phyloP scores from a whole-genome alignment of 2,797 vertebrate genomes.

The Chelonia mydas region DNA sequence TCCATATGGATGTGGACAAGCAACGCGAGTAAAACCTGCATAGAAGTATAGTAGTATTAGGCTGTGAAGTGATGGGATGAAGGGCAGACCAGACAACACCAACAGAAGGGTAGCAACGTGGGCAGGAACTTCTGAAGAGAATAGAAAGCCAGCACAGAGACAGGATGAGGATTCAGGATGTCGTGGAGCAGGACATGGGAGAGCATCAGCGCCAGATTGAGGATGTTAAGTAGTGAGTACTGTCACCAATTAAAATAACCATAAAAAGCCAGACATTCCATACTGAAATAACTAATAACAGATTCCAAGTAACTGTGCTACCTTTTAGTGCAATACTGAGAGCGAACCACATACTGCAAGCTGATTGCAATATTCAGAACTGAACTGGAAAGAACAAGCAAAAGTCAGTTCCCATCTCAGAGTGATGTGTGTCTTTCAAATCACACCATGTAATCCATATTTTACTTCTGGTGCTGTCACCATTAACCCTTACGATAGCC shows the following conservation, averaged over 20 bases:
- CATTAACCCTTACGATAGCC: neutral
- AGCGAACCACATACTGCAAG: neutral
- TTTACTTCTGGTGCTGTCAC: neutral
- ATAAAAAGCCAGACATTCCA: constrained; percentile 72
- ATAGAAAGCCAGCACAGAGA: constrained; percentile 5
- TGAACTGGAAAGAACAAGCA: neutral
- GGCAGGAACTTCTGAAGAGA: neutral
- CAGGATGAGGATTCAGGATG: constrained; percentile 34
- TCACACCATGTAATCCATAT: neutral
- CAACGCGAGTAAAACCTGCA: neutral
- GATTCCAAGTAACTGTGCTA: neutral
- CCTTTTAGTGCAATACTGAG: constrained; percentile 53
- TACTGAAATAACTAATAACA: constrained; percentile 63
- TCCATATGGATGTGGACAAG: neutral
- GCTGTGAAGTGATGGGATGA: neutral
- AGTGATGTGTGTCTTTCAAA: neutral
- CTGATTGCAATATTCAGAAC: neutral
- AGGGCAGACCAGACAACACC: neutral
- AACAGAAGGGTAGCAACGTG: neutral
- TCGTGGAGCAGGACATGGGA: constrained; percentile 34
- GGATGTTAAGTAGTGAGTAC: constrained; percentile 41
- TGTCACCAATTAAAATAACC: constrained; percentile 73
- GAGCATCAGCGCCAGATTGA: constrained; percentile 49
- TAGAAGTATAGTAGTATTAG: neutral
- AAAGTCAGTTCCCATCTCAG: neutral